Evolutionary conservation across 2,888 invertebrate species (phyloP).

Genomic region (Ochropleura plecta): DNA sequence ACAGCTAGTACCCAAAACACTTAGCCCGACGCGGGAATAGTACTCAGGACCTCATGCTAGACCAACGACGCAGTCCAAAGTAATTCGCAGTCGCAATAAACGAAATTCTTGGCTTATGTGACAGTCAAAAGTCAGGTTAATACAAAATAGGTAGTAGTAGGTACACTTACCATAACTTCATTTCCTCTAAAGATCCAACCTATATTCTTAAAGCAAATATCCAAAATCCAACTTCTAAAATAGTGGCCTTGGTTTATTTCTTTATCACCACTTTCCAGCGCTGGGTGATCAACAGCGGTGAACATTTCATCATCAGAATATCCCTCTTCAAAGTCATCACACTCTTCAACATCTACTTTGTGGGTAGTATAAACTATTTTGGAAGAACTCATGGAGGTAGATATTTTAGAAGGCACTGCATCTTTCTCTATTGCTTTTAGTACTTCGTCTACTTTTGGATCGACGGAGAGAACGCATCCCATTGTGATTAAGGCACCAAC

Average conservation of each 20-base stretch:
- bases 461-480: constrained; percentile 92
- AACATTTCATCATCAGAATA: constrained; percentile 87
- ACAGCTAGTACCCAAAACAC: too few species aligned
- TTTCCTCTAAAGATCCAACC: constrained; percentile 83
- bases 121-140: not conserved
- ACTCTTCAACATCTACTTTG: constrained; percentile 73
- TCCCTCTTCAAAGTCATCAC: constrained; percentile 87
- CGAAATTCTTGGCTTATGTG: not conserved
- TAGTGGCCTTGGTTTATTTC: constrained; percentile 70
- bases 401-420: constrained; percentile 69
- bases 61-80: too few species aligned
- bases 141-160: not conserved
- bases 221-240: constrained; percentile 91
- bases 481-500: constrained; percentile 94
- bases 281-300: constrained; percentile 65
- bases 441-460: constrained; percentile 92
- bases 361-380: constrained; percentile 64
- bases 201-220: constrained; percentile 91
- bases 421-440: constrained; percentile 89
- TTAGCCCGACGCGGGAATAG: too few species aligned
- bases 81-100: too few species aligned
- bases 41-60: too few species aligned
- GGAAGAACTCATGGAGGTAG: constrained; percentile 64
- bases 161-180: constrained; percentile 77
- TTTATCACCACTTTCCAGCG: constrained; percentile 67